These are phyloP conservation scores for Cataglyphis rosenhaueri DNA, from an alignment of 2,888 invertebrate species.

Conservation along the genomic window DNA sequence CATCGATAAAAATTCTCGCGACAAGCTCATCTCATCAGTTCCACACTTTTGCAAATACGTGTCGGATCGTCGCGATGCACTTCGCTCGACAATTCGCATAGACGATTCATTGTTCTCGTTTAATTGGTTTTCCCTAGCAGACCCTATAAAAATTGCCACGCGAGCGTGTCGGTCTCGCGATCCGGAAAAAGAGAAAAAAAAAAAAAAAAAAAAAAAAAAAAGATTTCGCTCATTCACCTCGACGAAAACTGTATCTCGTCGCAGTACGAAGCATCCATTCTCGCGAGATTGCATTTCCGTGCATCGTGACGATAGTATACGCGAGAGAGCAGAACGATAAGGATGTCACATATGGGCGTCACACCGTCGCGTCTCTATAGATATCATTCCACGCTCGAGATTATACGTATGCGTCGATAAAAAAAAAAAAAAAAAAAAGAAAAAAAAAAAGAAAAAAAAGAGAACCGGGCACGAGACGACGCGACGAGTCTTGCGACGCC, in stretches of 20 bases:
- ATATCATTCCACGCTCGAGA: slow-evolving; percentile 68
- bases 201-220: background rate
- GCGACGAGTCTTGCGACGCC: slow-evolving; percentile 50
- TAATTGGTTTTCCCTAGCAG: slow-evolving; percentile 42
- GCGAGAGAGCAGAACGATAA: background rate
- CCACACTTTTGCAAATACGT: slow-evolving; percentile 25
- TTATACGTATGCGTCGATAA: slow-evolving; percentile 54
- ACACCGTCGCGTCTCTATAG: slow-evolving; percentile 40
- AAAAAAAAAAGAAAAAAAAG: too few relatives aligned
- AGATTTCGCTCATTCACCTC: background rate
- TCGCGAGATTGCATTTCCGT: slow-evolving; percentile 30
- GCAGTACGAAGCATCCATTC: background rate
- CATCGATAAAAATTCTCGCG: slow-evolving; percentile 32
- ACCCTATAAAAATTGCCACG: slow-evolving; percentile 18
- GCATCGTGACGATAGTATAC: slow-evolving; percentile 6
- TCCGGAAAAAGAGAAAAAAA: background rate
- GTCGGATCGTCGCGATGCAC: slow-evolving; percentile 21
- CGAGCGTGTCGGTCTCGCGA: slow-evolving; percentile 22
- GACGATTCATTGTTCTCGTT: slow-evolving; percentile 1
- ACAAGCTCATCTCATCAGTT: slow-evolving; percentile 37
- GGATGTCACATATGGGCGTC: slow-evolving; percentile 27
- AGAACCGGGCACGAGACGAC: slow-evolving; percentile 27
- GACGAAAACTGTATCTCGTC: slow-evolving; percentile 6
- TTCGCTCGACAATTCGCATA: slow-evolving; percentile 7
- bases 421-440: too few relatives aligned